A percentile compares a stretch with the other conserved stretches of the same genome.
Evolutionary conservation across 2,797 vertebrate species (phyloP).

Genomic region (Spinibarbus caldwelli): DNA sequence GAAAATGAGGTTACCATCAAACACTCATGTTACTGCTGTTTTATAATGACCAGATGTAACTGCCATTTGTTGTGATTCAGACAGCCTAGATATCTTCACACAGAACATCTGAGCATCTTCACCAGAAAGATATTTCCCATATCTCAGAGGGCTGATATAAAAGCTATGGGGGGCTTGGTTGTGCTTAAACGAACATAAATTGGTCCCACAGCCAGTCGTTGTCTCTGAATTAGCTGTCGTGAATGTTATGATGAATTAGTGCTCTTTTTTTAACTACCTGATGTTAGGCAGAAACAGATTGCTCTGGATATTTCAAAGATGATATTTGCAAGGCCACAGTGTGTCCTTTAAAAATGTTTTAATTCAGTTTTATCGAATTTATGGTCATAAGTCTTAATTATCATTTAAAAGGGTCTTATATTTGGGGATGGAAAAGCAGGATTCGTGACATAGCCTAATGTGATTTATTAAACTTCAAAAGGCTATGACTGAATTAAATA

Average conservation of each 20-base stretch:
- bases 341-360: background rate
- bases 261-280: conserved; percentile 31
- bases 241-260: conserved; percentile 39
- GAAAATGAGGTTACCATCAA: conserved; percentile 33
- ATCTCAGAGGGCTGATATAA: conserved; percentile 16
- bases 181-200: conserved; percentile 37
- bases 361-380: background rate
- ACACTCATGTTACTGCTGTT: conserved; percentile 32
- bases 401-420: background rate
- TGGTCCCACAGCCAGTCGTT: conserved; percentile 23
- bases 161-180: conserved; percentile 1
- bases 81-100: conserved; percentile 1
- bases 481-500: background rate
- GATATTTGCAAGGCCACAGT: background rate
- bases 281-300: background rate
- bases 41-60: conserved; percentile 37
- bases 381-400: background rate
- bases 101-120: background rate
- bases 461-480: background rate
- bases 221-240: conserved; percentile 1
- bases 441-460: background rate
- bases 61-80: conserved; percentile 15
- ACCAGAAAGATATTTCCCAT: background rate
- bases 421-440: background rate
- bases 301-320: background rate